phyloP scores from a whole-genome alignment of 2,888 invertebrate species.

The Apodemia hepburni region DNA sequence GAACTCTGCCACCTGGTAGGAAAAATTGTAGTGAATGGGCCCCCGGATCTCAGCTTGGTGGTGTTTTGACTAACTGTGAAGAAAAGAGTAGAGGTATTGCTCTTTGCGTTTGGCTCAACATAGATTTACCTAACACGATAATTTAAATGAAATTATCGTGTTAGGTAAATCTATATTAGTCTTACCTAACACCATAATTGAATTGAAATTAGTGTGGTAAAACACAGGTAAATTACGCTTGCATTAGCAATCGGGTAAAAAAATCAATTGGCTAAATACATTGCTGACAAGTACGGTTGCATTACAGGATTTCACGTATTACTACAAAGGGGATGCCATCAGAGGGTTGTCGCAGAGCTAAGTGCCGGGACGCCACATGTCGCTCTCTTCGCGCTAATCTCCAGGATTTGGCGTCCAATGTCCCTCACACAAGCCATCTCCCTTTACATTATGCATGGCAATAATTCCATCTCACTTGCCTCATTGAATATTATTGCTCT shows the following conservation, averaged over 20 bases:
- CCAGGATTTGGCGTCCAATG: conserved; percentile 75
- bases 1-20: no score
- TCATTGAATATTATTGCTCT: conserved; percentile 80
- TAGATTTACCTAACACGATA: no score
- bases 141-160: no score
- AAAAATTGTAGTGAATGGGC: no score
- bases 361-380: conserved; percentile 77
- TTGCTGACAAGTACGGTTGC: conserved; percentile 31
- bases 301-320: conserved; percentile 38
- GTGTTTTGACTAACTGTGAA: no score
- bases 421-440: conserved; percentile 56
- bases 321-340: conserved; percentile 36
- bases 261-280: conserved; percentile 17
- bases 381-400: conserved; percentile 77
- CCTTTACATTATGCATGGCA: conserved; percentile 39
- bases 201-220: no score
- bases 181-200: no score
- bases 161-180: no score
- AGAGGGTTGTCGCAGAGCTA: conserved; percentile 56
- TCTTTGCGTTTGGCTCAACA: no score
- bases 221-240: neutral
- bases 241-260: neutral
- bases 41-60: no score
- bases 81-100: no score
- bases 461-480: conserved; percentile 63